Conservation (phyloP, 2,113 vertebrate genomes). For the Leucoraja erinaceus region DNA sequence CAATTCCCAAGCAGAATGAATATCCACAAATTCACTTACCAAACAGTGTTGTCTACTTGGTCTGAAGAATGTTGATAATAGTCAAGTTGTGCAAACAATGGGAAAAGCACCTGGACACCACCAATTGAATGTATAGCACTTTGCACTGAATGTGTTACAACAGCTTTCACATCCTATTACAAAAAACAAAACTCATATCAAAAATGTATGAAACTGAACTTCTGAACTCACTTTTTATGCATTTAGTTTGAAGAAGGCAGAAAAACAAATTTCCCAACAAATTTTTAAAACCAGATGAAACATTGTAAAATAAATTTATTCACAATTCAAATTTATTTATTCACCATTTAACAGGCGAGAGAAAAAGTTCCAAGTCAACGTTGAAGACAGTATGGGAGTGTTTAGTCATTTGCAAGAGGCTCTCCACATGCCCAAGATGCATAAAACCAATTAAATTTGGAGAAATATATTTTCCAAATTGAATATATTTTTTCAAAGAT, state of each 20-base stretch:
- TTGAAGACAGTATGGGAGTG: not conserved
- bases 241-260: not conserved
- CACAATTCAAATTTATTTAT: not conserved
- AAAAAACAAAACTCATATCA: slow-evolving; percentile 16
- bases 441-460: not conserved
- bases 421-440: not conserved
- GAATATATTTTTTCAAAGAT: not conserved
- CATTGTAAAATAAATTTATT: not conserved
- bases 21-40: slow-evolving; percentile 59
- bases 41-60: slow-evolving; percentile 81
- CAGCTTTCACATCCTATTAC: slow-evolving; percentile 87
- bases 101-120: slow-evolving; percentile 93
- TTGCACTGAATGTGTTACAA: slow-evolving; percentile 92
- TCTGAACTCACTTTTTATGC: not conserved
- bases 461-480: not conserved
- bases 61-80: slow-evolving; percentile 76
- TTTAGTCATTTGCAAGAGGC: not conserved
- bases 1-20: not conserved
- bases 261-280: not conserved
- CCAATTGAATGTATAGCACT: slow-evolving; percentile 96
- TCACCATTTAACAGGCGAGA: not conserved
- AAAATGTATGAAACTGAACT: not conserved
- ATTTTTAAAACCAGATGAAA: not conserved
- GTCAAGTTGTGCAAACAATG: slow-evolving; percentile 93
- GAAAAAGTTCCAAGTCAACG: not conserved